Evolutionary conservation across 2,113 vertebrate genomes (phyloP).

Genomic region (Xiphorhynchus elegans): DNA sequence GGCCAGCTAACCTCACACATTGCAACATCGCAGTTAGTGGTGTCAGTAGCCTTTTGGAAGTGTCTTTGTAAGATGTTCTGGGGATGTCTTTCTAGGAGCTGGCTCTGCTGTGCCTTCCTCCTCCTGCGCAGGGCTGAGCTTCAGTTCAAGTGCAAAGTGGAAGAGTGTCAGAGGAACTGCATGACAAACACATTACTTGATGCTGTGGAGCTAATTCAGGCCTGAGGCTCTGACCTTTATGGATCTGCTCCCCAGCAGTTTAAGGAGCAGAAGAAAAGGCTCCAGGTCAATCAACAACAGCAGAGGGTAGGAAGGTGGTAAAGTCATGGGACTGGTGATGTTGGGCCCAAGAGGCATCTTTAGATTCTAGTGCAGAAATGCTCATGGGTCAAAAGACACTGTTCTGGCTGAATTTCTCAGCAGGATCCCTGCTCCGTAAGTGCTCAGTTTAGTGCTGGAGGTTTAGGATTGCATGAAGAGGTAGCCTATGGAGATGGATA

Average conservation of each 20-base stretch:
- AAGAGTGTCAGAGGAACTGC: background rate
- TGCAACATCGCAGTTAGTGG: background rate
- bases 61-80: background rate
- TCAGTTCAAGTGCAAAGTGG: background rate
- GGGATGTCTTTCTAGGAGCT: background rate
- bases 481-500: background rate
- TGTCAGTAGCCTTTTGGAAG: background rate
- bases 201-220: background rate
- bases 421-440: background rate
- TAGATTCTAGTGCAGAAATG: background rate
- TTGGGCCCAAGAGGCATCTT: background rate
- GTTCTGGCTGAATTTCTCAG: background rate
- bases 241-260: background rate
- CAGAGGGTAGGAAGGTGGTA: background rate
- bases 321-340: background rate
- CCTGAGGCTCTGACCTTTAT: background rate
- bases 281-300: background rate
- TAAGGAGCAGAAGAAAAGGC: background rate
- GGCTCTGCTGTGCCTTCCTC: background rate
- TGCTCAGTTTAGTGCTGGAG: background rate
- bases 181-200: background rate
- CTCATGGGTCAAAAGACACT: background rate
- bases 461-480: background rate
- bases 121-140: background rate
- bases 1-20: background rate